Evolutionary conservation across 1,140 invertebrate genomes (phyloP), one percentile per base, ranked within the genome.

Genomic region (Pseudomyrmex flavicornis): DNA sequence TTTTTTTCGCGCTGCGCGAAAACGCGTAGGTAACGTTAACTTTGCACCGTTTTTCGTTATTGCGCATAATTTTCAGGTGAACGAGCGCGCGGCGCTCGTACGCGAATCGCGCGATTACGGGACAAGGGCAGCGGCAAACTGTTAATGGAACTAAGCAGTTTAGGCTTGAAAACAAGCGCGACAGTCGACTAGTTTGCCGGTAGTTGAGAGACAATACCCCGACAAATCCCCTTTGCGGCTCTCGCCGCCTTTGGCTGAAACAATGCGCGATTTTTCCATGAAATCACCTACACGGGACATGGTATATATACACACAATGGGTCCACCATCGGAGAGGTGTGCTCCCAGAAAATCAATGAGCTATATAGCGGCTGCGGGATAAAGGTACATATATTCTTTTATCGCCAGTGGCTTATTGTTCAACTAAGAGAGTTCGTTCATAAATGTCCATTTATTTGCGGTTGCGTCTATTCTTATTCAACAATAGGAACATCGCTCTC

Each of bases 181-280:
- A 52, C 66, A 77, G 62, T 83, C 69, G 87, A 83, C 86, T 82
- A 79, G 73, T 85, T 88, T 59, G 52, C 58, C 77, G 74, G 58
- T 85, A 88, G 83, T 88, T 88, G 63, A 52, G 59, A 77, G 84
- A 88, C 87, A 88, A 88, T 88, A 65, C 46, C 58, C 58, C 87
- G 68, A 85, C 87, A 88, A 88, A 88, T 85, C 87, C 87, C 86
- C 69, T 88, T 88, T 79, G 74, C 86, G 77, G 58, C n/a, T 59
- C 74, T 72, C 62, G 9, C 48, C 56, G 48, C 65, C 87, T 85
- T 88, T 44, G 46, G 86, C 61, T 83, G 70, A 88, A 89, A 89
- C 87, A 89, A 89, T 89, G 87, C 87, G 22, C 84, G 87, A 89
- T 89, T 89, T 87, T 89, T 89, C 84, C 84, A 58, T 85, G 63